phyloP scores from a whole-genome alignment of 92 coral and sea anemone genomes.

The Meandrina meandrites region DNA sequence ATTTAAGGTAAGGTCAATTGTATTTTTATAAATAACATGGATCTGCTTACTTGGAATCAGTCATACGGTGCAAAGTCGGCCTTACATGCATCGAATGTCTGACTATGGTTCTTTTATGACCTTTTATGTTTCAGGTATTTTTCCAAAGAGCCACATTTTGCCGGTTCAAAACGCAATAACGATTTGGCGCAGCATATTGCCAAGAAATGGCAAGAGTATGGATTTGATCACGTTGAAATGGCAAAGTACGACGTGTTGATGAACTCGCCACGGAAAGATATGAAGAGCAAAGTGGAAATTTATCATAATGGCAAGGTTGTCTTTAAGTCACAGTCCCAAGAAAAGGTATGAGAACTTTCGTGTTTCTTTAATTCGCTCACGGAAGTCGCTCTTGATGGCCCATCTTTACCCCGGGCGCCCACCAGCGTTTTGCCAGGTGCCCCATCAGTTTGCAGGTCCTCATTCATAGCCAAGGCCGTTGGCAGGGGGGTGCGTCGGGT shows the following conservation, averaged over 20 bases:
- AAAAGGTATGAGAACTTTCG: slow-evolving; percentile 51
- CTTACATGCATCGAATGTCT: not conserved
- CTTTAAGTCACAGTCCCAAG: slow-evolving; percentile 53
- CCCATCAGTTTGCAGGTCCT: too few species aligned
- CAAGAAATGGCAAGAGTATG: slow-evolving; percentile 71
- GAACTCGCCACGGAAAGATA: slow-evolving; percentile 62
- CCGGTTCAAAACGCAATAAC: slow-evolving; percentile 84
- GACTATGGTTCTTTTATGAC: not conserved
- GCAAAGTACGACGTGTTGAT: slow-evolving; percentile 79
- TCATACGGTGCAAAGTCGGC: too few species aligned
- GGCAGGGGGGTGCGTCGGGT: too few species aligned
- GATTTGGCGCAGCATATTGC: slow-evolving; percentile 77
- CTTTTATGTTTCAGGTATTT: slow-evolving; percentile 59
- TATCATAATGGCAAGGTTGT: slow-evolving; percentile 50
- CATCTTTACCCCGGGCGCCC: too few species aligned
- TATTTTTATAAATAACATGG: not conserved
- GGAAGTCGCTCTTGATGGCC: too few species aligned
- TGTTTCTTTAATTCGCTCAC: not conserved
- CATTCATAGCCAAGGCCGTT: too few species aligned
- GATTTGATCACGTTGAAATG: slow-evolving; percentile 82
- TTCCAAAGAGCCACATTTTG: slow-evolving; percentile 81
- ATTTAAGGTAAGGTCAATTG: slow-evolving; percentile 32
- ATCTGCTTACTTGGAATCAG: too few species aligned
- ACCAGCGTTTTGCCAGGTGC: too few species aligned
- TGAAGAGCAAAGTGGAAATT: slow-evolving; percentile 66